Percentiles rank a stretch among this genome's conserved stretches.
Evolutionary conservation across 2,888 invertebrate genomes (phyloP).

Genomic region (Limenitis camilla): DNA sequence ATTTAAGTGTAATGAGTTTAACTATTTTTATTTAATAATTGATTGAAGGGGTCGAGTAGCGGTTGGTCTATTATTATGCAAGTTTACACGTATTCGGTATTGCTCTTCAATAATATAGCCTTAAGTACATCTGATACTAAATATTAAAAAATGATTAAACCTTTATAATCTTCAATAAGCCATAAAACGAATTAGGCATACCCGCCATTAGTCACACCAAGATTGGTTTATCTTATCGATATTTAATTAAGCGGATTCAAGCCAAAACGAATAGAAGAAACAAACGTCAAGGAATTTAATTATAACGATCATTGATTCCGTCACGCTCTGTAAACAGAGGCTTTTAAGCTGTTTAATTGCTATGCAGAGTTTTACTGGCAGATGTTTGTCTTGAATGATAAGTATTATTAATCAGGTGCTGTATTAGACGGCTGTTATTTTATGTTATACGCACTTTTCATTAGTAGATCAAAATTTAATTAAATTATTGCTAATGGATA

Average conservation of each 20-base stretch:
- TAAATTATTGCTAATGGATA: no score
- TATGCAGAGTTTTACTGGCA: constrained; percentile 32
- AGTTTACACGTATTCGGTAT: no score
- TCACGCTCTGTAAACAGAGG: constrained; percentile 41
- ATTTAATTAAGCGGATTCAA: constrained; percentile 32
- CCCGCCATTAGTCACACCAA: constrained; percentile 12
- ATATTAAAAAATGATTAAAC: no score
- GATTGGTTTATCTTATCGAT: constrained; percentile 22
- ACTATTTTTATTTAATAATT: no score
- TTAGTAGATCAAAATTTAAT: constrained; percentile 7
- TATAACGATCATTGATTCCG: constrained; percentile 46
- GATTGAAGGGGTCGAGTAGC: no score
- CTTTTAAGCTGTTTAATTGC: constrained; percentile 38
- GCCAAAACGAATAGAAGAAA: constrained; percentile 27
- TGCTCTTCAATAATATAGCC: no score
- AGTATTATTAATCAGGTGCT: constrained; percentile 19
- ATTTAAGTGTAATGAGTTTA: no score
- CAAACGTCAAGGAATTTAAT: constrained; percentile 43
- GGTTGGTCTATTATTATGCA: no score
- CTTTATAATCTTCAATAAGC: not conserved
- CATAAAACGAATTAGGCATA: constrained; percentile 4
- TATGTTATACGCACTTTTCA: constrained; percentile 1
- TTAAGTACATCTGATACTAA: no score
- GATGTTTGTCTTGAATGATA: constrained; percentile 24
- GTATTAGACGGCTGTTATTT: constrained; percentile 9